Base-by-base conservation (phyloP, 2,113 vertebrate genomes). In the Pollachius pollachius region DNA sequence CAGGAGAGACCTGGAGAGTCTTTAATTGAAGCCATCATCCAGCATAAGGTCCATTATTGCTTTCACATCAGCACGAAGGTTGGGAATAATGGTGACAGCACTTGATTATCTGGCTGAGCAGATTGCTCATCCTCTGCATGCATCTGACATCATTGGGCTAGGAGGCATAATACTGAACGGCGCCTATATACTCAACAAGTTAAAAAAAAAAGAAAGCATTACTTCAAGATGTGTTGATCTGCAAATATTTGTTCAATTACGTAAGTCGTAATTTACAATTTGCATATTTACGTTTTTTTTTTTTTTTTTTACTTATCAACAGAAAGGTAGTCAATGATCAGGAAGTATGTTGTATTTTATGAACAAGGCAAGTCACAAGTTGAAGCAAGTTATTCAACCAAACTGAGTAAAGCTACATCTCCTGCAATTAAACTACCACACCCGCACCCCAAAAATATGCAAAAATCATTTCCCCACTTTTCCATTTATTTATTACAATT, bases 401-500 rank as follows among this genome's bases (percentile, higher is more conserved):
- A 48, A 60, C 0, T 73, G 19, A 18, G 17, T 62, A 19, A 68
- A 73, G 27, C 68, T 68, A 61, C 54, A 69, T 69, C 64, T n/a
- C 62, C 23, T 48, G 21, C 70, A 48, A 48, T 18, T 52, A 23
- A 68, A 58, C 63, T 8, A 18, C 17, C 73, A 54, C 52, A 63
- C 52, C 75, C 62, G 16, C 72, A 65, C 80, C 65, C 71, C 82
- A 89, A 80, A 90, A 89, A 89, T 74, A 72, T 86, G 86, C 85
- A 89, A 85, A 85, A 80, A 81, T 75, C 54, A 67, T 67, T 80
- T 82, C 84, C 86, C 86, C 81, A 73, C 73, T 85, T 87, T 87
- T 89, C 80, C 81, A 80, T 92, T 90, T 90, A 90, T 90, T 92
- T 90, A 91, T 90, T 89, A 91, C 89, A 89, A 93, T 89, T 90